Conservation (phyloP, 2,797 vertebrate genomes). For the Diglossa cyanea region DNA sequence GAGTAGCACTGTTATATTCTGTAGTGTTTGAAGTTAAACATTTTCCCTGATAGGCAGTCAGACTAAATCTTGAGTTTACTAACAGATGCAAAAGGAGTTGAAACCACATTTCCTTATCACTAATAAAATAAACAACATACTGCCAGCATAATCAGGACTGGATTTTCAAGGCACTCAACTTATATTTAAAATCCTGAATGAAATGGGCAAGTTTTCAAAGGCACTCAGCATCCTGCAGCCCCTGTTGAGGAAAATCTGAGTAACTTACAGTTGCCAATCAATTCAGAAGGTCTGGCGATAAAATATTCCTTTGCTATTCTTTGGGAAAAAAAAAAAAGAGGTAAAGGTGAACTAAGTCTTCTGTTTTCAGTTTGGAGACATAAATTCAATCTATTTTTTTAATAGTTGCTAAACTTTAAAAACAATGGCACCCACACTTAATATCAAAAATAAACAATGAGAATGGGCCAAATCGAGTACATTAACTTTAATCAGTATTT, state of each 20-base stretch:
- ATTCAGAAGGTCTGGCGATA: not conserved
- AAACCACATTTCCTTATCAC: not conserved
- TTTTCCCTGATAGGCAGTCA: not conserved
- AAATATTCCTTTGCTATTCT: not conserved
- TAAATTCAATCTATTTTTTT: not conserved
- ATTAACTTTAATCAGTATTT: not conserved
- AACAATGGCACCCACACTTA: not conserved
- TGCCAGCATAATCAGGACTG: not conserved
- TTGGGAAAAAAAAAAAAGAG: not conserved
- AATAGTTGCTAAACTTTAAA: not conserved
- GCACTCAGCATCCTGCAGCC: not conserved
- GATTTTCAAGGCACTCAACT: not conserved
- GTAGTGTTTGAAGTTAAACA: not conserved
- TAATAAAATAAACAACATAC: not conserved
- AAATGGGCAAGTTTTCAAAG: not conserved
- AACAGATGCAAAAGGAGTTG: not conserved
- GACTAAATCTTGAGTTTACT: slow-evolving; percentile 24
- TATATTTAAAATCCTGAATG: not conserved
- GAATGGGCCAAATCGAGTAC: not conserved
- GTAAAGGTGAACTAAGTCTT: not conserved
- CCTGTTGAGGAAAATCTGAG: not conserved
- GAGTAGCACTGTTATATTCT: not conserved
- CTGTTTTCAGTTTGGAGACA: not conserved
- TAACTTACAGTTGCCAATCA: fast-evolving
- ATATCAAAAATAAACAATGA: not conserved